Conservation (phyloP, 2,113 vertebrate genomes). For the Zosterops pallidus region DNA sequence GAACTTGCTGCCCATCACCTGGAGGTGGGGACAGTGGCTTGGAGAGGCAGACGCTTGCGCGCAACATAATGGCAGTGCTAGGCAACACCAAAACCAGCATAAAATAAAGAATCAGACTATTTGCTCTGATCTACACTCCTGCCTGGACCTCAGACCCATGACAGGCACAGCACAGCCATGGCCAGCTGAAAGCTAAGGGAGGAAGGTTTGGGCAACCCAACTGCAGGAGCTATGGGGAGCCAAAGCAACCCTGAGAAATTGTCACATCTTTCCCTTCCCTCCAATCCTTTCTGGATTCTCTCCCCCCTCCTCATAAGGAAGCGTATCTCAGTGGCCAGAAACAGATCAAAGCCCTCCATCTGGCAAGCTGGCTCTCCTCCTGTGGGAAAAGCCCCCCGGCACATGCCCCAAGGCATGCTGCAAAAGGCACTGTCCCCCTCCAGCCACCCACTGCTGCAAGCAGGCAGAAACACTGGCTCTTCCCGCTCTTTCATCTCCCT, state of each 20-base stretch:
- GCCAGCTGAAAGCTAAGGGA: neutral
- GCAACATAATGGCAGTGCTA: fast-evolving
- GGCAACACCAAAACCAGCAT: neutral
- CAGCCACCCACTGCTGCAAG: neutral
- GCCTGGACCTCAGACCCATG: neutral
- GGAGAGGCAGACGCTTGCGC: neutral
- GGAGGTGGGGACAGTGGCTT: neutral
- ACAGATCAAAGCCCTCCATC: neutral
- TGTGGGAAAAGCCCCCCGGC: neutral
- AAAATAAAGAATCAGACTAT: neutral
- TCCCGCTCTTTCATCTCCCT: neutral
- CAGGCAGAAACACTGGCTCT: neutral
- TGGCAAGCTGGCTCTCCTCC: neutral
- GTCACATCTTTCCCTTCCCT: neutral
- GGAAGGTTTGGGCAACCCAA: neutral
- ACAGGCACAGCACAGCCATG: neutral
- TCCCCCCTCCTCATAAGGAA: neutral
- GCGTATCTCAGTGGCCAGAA: neutral
- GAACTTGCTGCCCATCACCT: neutral
- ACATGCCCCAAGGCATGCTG: neutral
- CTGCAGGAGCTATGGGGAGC: neutral
- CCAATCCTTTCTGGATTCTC: neutral
- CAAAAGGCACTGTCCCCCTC: neutral
- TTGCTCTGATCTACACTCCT: neutral
- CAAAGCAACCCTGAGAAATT: neutral